A percentile compares a stretch with the other conserved stretches of the same genome.
phyloP scores from a whole-genome alignment of 2,888 invertebrate genomes.

The Sminthurinus aureus region DNA sequence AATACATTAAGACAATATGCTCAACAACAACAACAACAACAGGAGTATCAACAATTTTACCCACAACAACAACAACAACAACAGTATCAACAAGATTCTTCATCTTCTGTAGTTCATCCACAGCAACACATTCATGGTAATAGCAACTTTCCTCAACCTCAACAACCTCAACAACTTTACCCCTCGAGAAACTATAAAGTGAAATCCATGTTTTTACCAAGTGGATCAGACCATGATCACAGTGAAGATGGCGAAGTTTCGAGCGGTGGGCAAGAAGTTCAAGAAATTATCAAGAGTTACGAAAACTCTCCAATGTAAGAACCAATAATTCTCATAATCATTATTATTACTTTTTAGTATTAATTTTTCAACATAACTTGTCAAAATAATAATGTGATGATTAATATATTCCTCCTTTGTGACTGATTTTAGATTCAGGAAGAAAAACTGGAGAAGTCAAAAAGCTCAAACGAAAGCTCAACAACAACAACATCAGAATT shows the following conservation, averaged over 20 bases:
- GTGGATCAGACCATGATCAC: conserved; percentile 43
- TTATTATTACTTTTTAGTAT: not conserved
- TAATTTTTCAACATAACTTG: not conserved
- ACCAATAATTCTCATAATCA: not conserved
- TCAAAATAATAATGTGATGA: not conserved
- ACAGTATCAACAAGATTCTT: not conserved
- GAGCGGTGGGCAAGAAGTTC: conserved; percentile 58
- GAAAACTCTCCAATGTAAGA: conserved; percentile 59
- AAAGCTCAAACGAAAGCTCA: conserved; percentile 12
- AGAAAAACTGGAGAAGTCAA: conserved; percentile 53
- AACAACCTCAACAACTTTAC: not conserved
- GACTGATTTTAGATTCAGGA: conserved; percentile 48
- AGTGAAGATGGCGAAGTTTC: conserved; percentile 59
- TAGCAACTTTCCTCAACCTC: not conserved
- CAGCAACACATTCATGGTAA: not conserved
- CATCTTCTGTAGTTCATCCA: not conserved
- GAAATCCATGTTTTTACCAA: conserved; percentile 52
- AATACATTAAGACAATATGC: conserved; percentile 34
- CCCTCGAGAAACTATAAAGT: conserved; percentile 43
- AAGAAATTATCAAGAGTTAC: conserved; percentile 57
- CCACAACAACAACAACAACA: not conserved
- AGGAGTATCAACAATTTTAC: not conserved
- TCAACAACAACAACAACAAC: conserved; percentile 12
- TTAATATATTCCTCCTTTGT: not conserved
- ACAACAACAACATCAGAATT: conserved; percentile 49